These are phyloP conservation scores for Drosophila anomelani DNA, from an alignment of 2,888 invertebrate genomes.

Conservation along the genomic window DNA sequence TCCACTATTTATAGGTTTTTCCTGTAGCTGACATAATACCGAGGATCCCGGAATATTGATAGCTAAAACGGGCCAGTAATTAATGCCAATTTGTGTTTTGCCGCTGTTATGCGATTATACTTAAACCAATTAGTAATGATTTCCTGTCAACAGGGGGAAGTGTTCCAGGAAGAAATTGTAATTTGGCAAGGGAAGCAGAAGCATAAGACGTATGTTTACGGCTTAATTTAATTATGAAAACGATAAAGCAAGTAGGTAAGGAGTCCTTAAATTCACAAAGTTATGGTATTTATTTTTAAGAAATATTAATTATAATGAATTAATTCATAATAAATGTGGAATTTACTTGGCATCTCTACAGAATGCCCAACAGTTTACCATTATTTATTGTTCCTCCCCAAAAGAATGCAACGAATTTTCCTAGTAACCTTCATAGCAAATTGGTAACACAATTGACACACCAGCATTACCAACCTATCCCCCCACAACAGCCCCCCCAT, in stretches of 20 bases:
- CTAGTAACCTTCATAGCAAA: neutral
- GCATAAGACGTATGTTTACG: too few relatives aligned
- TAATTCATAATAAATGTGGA: too few relatives aligned
- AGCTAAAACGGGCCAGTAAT: constrained; percentile 36
- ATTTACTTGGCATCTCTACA: neutral
- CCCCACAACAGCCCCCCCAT: constrained; percentile 15
- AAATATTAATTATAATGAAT: neutral
- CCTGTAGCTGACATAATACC: constrained; percentile 20
- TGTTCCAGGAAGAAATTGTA: constrained; percentile 1
- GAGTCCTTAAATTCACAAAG: neutral
- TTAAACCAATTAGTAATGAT: constrained; percentile 11
- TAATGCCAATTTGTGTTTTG: constrained; percentile 31
- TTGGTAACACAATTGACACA: constrained; percentile 13
- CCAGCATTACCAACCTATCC: constrained; percentile 1
- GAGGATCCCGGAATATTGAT: neutral
- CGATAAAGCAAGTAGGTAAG: neutral
- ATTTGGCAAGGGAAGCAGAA: constrained; percentile 2
- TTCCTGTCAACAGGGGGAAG: constrained; percentile 12
- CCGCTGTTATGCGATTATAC: constrained; percentile 13
- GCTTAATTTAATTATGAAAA: neutral
- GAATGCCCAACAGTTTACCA: neutral
- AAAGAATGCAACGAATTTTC: neutral
- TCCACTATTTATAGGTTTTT: constrained; percentile 18
- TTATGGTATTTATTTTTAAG: neutral
- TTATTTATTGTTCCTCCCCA: neutral